Conservation (phyloP, 2,797 vertebrate species). For the Sebastes trivittatus region DNA sequence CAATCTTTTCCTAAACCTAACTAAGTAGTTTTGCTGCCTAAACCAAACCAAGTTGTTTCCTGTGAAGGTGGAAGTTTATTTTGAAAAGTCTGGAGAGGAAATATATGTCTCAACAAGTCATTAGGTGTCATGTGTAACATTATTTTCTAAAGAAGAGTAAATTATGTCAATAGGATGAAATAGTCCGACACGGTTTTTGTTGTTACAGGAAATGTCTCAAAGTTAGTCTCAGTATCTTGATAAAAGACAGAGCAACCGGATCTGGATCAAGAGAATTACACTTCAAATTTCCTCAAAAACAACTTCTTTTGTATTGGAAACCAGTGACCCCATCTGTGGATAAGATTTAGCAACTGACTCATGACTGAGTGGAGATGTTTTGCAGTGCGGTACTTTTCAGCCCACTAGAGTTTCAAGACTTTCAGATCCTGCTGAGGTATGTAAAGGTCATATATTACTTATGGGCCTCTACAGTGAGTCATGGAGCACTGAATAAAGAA, state of each 20-base stretch:
- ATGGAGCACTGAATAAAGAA: conserved; percentile 12
- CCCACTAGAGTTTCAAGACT: conserved; percentile 41
- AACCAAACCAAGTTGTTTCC: too few relatives aligned
- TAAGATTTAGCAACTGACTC: neutral
- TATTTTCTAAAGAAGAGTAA: neutral
- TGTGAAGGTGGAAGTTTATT: too few relatives aligned
- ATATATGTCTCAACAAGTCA: neutral
- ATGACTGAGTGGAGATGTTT: conserved; percentile 14
- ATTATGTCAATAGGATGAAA: neutral
- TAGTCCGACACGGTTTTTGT: neutral
- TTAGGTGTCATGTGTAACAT: neutral
- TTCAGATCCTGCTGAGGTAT: conserved; percentile 25
- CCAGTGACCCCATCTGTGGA: neutral
- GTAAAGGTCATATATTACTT: conserved; percentile 58
- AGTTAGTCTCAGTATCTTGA: neutral
- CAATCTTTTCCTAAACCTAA: too few relatives aligned
- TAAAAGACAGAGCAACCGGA: neutral
- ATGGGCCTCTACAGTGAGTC: conserved; percentile 38
- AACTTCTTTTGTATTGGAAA: neutral
- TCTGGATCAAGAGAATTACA: neutral
- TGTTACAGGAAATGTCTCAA: neutral
- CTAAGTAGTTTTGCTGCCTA: fast-evolving
- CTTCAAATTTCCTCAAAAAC: neutral
- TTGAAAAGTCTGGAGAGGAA: too few relatives aligned
- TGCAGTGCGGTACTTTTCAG: neutral